phyloP scores from a whole-genome alignment of 2,113 vertebrate genomes.

The Sclerurus mexicanus region DNA sequence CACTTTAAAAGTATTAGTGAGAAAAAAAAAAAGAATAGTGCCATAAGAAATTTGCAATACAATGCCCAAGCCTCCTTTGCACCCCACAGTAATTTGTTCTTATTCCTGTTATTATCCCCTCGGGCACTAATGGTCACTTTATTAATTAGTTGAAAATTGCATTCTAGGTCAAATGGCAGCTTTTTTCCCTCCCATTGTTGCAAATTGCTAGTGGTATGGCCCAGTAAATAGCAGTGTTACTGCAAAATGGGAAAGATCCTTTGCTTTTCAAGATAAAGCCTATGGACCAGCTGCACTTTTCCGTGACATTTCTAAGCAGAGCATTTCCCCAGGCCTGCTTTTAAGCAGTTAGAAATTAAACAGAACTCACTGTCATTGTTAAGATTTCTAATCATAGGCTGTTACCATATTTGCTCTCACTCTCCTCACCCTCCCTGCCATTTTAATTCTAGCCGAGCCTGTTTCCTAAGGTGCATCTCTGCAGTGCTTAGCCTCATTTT shows the following conservation, averaged over 20 bases:
- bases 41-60: constrained; percentile 76
- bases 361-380: constrained; percentile 52
- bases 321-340: constrained; percentile 44
- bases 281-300: constrained; percentile 70
- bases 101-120: constrained; percentile 78
- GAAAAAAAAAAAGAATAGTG: constrained; percentile 42
- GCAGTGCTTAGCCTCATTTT: neutral
- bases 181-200: constrained; percentile 69
- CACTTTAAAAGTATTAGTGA: constrained; percentile 74
- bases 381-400: constrained; percentile 50
- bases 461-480: constrained; percentile 32
- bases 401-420: constrained; percentile 38
- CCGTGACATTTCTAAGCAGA: constrained; percentile 62
- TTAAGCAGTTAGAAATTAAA: constrained; percentile 62
- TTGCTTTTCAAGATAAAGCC: constrained; percentile 71
- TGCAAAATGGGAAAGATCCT: constrained; percentile 70
- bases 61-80: constrained; percentile 67
- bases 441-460: neutral
- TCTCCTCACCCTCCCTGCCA: neutral
- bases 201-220: constrained; percentile 71
- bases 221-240: constrained; percentile 67
- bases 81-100: constrained; percentile 73
- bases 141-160: constrained; percentile 77
- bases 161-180: constrained; percentile 78
- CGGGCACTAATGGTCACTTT: constrained; percentile 77